Evolutionary conservation across 2,888 invertebrate genomes (phyloP), one percentile per base, ranked within the genome.

Genomic region (Heliconius cydno): DNA sequence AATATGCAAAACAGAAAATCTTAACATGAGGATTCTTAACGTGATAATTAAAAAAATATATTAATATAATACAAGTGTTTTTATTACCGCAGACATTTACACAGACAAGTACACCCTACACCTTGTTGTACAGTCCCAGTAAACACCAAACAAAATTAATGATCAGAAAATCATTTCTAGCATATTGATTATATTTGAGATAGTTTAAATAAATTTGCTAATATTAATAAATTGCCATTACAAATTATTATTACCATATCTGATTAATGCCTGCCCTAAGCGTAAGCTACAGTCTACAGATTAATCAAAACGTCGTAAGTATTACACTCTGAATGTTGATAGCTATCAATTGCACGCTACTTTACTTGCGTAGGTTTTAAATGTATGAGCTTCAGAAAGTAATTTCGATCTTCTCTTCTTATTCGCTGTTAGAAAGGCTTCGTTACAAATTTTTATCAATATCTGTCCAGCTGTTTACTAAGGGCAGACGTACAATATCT

Each of bases 121-220:
- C 34, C 7, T 6, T n/a, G 34, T 57, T 9, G 13, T 34, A 15
- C 34, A 73, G 15, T 60, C 13, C 73, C 2, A 15, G n/a, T 19
- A 60, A 57, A 60, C 73, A 22, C 30, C 57, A 28, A 38, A 34
- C 30, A 60, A 65, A 28, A 75, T 75, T 63, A 75, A 75, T 19
- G 75, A 65, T 28, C 63, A 60, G 34, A 60, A 73, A 73, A 60
- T n/a, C 38, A 60, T 73, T 73, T 73, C 60, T 15, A 73, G 60
- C n/a, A 65, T 68, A 78, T 76, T 57, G 74, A 78, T 78, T 67
- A 74, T 7, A 28, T 38, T 66, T n/a, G 65, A 74, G 78, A 78
- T 78, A 74, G 67, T 60, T 73, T 68, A 74, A 78, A 78, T 74
- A 74, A 78, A 78, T 78, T 78, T 74, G 74, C 74, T 74, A 74